Conservation (phyloP, 1,140 invertebrate species). For the Plectrocnemia conspersa region DNA sequence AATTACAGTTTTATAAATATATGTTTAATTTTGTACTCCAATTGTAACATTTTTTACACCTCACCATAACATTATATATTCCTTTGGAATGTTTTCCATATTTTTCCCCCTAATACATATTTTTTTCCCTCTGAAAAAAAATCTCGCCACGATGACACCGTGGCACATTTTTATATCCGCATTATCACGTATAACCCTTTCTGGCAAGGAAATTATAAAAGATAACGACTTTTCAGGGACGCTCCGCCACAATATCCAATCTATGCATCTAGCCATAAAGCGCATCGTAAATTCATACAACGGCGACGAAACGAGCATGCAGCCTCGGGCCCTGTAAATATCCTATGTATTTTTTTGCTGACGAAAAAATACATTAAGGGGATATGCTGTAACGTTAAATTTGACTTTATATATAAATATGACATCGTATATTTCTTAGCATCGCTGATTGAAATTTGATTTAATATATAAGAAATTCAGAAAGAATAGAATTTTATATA, state of each 20-base stretch:
- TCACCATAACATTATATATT: no score
- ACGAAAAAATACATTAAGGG: not conserved
- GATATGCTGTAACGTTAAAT: not conserved
- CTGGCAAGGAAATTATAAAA: constrained; percentile 33
- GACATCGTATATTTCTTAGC: not conserved
- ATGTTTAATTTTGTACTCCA: no score
- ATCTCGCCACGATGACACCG: not conserved
- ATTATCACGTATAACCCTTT: constrained; percentile 28
- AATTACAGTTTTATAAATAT: no score
- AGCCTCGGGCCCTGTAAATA: not conserved
- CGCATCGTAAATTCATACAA: constrained; percentile 23
- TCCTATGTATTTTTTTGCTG: not conserved
- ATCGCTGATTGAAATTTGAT: not conserved
- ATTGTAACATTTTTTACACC: no score
- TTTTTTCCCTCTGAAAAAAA: not conserved
- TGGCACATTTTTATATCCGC: constrained; percentile 25
- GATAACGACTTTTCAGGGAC: constrained; percentile 31
- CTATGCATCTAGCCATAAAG: constrained; percentile 32
- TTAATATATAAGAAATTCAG: not conserved
- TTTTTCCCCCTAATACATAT: no score
- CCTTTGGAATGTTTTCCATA: no score
- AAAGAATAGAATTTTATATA: not conserved
- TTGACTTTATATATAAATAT: constrained; percentile 2
- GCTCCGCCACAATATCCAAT: constrained; percentile 31
- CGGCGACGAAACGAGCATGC: constrained; percentile 16